Base-by-base conservation (phyloP, 2,797 vertebrate genomes). In the Acanthiza pusilla region DNA sequence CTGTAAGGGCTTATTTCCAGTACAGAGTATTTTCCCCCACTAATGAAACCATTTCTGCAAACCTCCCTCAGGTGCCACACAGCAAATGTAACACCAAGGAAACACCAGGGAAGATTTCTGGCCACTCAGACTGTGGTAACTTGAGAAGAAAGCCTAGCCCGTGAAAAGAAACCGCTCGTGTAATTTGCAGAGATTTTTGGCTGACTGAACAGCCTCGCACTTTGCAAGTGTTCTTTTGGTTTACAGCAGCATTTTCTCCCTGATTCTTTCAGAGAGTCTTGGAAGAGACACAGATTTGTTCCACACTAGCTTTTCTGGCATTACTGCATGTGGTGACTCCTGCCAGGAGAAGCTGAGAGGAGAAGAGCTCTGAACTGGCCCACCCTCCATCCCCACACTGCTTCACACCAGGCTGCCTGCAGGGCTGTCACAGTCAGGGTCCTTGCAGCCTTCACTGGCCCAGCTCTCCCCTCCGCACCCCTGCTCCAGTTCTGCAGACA, bases 161-260 rank as follows among this genome's bases (percentile, higher is more conserved):
- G 0, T 70, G 48, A 79, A 84, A 91, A 91, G 85, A 78, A 63
- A 73, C 26, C 0, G 0, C 51, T 84, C 0, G 0, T 60, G 27
- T 65, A 55, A 90, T 74, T 84, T 75, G 47, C 77, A 75, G 85
- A 90, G 58, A 10, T 63, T 67, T 42, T n/a, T 86, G 76, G 58
- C 70, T 60, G 63, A 76, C 81, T 53, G 76, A 81, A 66, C 20
- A 80, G 42, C 45, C 43, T 74, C 5, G 1, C 25, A 53, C 57
- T 91, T 93, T 23, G 32, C 78, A 88, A 76, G 53, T 67, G 47
- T 36, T 84, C 84, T 58, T 70, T 63, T 0, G 0, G 34, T 79
- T 82, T 85, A 88, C 84, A 82, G 81, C 26, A 89, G 68, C 74
- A 58, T 54, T 75, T 75, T 76, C 73, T 79, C 21, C n/a, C 38